These are phyloP conservation scores for Pelosia muscerda DNA, from an alignment of 2,888 invertebrate genomes.

Conservation along the genomic window DNA sequence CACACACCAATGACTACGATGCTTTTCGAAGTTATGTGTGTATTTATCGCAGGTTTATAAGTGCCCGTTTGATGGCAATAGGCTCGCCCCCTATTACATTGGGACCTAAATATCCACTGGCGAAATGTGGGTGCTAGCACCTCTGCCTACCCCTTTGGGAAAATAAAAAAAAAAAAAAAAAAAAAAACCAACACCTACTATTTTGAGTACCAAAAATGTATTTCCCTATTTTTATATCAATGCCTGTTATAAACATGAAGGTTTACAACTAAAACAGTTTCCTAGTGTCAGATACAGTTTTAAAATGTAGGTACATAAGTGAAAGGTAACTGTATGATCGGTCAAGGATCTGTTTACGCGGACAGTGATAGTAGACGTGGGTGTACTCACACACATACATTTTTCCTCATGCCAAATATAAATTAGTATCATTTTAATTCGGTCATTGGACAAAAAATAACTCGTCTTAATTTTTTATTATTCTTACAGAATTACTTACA, in stretches of 20 bases:
- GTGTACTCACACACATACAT: conserved; percentile 42
- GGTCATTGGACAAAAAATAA: background rate
- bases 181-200: too few species aligned
- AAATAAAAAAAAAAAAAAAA: too few species aligned
- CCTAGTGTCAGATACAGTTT: conserved; percentile 26
- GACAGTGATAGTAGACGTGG: conserved; percentile 55
- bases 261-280: conserved; percentile 17
- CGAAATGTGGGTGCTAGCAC: too few species aligned
- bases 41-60: too few species aligned
- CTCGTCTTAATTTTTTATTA: background rate
- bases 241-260: background rate
- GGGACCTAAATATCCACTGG: too few species aligned
- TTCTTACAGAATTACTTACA: background rate
- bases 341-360: conserved; percentile 77
- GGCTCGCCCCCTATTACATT: too few species aligned
- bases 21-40: too few species aligned
- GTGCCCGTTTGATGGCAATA: too few species aligned
- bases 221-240: too few species aligned
- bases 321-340: conserved; percentile 69
- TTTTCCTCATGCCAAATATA: conserved; percentile 5
- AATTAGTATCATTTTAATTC: conserved; percentile 4
- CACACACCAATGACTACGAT: too few species aligned
- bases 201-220: too few species aligned
- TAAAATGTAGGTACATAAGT: conserved; percentile 57
- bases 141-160: too few species aligned